These are phyloP conservation scores for Cossypha heuglini DNA, from an alignment of 2,797 vertebrate genomes.

Conservation along the genomic window DNA sequence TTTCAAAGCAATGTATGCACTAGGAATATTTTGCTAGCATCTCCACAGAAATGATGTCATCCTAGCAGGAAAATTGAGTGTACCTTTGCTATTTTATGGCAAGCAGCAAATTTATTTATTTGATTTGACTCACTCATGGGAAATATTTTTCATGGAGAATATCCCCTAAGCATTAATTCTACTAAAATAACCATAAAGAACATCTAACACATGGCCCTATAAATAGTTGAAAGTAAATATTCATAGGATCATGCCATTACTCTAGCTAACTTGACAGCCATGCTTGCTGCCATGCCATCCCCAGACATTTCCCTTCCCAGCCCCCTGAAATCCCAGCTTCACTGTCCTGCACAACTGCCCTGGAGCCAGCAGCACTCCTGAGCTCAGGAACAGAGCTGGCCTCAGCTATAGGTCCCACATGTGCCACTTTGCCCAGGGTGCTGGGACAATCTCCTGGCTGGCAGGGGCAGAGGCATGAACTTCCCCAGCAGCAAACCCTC, in stretches of 20 bases:
- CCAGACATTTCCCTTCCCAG: neutral
- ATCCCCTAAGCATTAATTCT: neutral
- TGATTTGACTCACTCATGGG: constrained; percentile 12
- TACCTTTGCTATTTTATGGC: neutral
- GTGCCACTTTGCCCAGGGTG: neutral
- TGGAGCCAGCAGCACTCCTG: neutral
- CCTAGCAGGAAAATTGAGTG: constrained; percentile 1
- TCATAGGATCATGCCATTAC: neutral
- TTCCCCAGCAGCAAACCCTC: neutral
- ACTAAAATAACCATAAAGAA: neutral
- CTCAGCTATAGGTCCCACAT: fast-evolving
- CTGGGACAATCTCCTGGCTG: neutral
- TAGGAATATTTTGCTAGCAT: neutral
- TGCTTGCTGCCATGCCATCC: neutral
- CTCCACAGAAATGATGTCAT: neutral
- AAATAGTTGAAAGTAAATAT: constrained; percentile 17
- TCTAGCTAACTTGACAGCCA: neutral
- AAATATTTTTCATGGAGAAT: constrained; percentile 6
- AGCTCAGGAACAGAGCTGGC: neutral
- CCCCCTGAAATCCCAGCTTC: neutral
- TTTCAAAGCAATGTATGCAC: neutral
- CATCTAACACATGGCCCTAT: neutral
- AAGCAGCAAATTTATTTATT: constrained; percentile 22
- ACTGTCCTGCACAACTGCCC: neutral
- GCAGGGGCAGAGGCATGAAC: neutral